A percentile compares a stretch with the other conserved stretches of the same genome.
phyloP scores from a whole-genome alignment of 2,113 vertebrate species.

The Cyprinus carpio region DNA sequence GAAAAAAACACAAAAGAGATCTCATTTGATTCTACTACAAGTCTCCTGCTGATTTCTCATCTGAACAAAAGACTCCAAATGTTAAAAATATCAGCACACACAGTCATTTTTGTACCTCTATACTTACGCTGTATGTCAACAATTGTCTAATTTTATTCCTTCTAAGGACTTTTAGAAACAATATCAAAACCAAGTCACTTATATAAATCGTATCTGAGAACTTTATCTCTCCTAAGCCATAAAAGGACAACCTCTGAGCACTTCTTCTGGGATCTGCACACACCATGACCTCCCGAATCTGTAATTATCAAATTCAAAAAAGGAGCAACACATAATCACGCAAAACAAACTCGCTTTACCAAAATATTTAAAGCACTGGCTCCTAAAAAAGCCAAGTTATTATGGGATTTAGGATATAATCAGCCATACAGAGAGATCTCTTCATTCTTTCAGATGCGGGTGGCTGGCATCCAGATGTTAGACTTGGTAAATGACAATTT shows the following conservation, averaged over 20 bases:
- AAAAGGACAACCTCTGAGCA: neutral
- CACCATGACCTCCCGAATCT: neutral
- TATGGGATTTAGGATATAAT: conserved; percentile 7
- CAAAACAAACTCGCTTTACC: neutral
- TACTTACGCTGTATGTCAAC: neutral
- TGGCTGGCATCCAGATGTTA: conserved; percentile 57
- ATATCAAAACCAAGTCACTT: neutral
- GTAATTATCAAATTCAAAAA: conserved; percentile 22
- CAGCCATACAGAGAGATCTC: conserved; percentile 1
- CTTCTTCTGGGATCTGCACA: conserved; percentile 2
- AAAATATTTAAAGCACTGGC: neutral
- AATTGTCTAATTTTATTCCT: neutral
- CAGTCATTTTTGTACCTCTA: neutral
- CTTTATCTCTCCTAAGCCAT: neutral
- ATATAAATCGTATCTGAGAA: neutral
- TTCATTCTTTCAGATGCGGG: neutral
- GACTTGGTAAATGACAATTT: conserved; percentile 11
- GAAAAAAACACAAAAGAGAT: neutral
- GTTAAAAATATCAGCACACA: neutral
- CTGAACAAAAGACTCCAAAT: neutral
- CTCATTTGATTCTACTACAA: neutral
- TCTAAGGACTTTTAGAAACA: neutral
- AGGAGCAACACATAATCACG: conserved; percentile 1
- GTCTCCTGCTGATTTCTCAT: neutral
- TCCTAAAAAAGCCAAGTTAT: conserved; percentile 1